Percentiles rank a stretch among this genome's conserved stretches.
phyloP scores from a whole-genome alignment of 2,888 invertebrate species.

The Halictus ligatus region DNA sequence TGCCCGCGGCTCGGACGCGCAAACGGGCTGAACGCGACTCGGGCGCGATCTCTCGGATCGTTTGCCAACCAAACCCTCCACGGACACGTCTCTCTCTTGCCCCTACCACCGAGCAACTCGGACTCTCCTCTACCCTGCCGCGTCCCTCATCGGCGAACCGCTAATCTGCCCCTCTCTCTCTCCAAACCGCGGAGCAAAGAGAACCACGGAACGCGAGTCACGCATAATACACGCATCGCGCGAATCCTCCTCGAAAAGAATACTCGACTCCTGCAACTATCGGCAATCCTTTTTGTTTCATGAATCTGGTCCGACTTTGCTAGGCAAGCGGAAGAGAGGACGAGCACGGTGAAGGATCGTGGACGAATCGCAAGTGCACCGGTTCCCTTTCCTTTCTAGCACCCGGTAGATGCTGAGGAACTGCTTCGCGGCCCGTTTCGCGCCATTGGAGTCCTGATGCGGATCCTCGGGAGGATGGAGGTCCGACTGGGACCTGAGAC shows the following conservation, averaged over 20 bases:
- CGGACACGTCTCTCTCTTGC: constrained; percentile 70
- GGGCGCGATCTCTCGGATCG: constrained; percentile 85
- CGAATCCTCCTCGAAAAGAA: neutral
- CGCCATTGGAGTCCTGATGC: neutral
- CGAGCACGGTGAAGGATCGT: neutral
- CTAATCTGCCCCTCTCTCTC: constrained; percentile 60
- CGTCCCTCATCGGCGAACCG: constrained; percentile 84
- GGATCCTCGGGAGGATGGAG: neutral
- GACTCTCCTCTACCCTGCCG: constrained; percentile 83
- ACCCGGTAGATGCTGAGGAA: neutral
- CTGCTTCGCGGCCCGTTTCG: neutral
- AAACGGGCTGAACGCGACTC: constrained; percentile 77
- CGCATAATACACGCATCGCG: constrained; percentile 4
- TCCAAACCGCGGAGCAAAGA: constrained; percentile 56
- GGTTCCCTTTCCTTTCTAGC: neutral
- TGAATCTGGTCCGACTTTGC: neutral
- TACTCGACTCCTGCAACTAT: neutral
- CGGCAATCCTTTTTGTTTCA: neutral
- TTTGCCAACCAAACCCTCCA: constrained; percentile 75
- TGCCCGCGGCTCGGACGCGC: constrained; percentile 83
- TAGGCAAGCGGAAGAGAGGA: neutral
- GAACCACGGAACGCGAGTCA: constrained; percentile 53
- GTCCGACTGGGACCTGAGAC: neutral
- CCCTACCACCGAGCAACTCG: constrained; percentile 60
- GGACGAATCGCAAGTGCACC: neutral